Evolutionary conservation across 2,888 invertebrate species (phyloP).

Genomic region (Carterocephalus palaemon): DNA sequence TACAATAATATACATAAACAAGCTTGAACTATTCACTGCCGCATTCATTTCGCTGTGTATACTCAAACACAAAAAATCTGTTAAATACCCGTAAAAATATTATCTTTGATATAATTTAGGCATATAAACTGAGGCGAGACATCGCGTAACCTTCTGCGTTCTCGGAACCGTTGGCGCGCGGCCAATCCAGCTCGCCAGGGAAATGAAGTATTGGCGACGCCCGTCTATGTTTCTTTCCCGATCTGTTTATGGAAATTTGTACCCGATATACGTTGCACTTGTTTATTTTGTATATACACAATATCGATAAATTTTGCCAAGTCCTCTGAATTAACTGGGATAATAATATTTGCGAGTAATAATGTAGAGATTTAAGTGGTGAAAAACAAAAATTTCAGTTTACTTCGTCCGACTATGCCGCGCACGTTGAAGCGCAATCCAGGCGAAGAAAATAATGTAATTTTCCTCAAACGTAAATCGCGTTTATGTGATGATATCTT

Average conservation of each 20-base stretch:
- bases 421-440: constrained; percentile 1
- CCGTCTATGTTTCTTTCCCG: constrained; percentile 60
- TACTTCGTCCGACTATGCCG: constrained; percentile 20
- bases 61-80: constrained; percentile 15
- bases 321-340: constrained; percentile 35
- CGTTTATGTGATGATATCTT: constrained; percentile 22
- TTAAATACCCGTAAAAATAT: constrained; percentile 52
- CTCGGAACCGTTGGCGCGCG: constrained; percentile 69
- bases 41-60: constrained; percentile 15
- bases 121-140: constrained; percentile 74
- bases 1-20: constrained; percentile 24
- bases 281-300: constrained; percentile 53
- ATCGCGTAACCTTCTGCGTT: constrained; percentile 75
- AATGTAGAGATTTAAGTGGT: constrained; percentile 33
- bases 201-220: constrained; percentile 70
- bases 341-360: constrained; percentile 34
- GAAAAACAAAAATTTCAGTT: constrained; percentile 33
- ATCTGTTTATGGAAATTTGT: constrained; percentile 69
- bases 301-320: constrained; percentile 45
- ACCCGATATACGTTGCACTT: constrained; percentile 44
- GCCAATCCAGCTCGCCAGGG: constrained; percentile 65
- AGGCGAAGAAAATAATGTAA: constrained; percentile 1
- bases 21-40: constrained; percentile 8
- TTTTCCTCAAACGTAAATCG: constrained; percentile 10
- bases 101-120: constrained; percentile 71